Conservation (phyloP, 2,888 invertebrate genomes). For the Hypolimnas misippus region DNA sequence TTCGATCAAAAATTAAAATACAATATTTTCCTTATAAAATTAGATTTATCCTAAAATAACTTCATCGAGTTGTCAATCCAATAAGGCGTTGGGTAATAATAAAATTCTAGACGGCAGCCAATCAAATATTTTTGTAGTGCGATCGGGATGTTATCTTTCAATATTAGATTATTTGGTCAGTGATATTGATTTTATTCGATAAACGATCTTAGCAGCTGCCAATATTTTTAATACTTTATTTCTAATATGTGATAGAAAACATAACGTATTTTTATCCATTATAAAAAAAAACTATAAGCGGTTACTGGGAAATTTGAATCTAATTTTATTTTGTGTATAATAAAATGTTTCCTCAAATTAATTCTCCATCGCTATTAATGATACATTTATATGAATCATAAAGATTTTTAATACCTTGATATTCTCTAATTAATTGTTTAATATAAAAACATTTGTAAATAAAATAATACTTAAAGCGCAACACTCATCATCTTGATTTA, state of each 20-base stretch:
- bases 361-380: too few species aligned
- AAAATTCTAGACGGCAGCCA: slow-evolving; percentile 45
- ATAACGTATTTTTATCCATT: too few species aligned
- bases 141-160: slow-evolving; percentile 69
- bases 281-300: too few species aligned
- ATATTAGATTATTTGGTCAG: slow-evolving; percentile 52
- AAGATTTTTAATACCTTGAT: too few species aligned
- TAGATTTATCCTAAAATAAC: slow-evolving; percentile 1
- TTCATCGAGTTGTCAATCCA: background rate
- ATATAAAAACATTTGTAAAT: background rate
- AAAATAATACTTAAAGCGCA: slow-evolving; percentile 52
- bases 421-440: too few species aligned
- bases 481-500: slow-evolving; percentile 15
- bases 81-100: background rate
- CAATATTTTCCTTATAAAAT: background rate
- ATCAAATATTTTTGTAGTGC: slow-evolving; percentile 70
- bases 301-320: too few species aligned
- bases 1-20: background rate
- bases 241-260: too few species aligned
- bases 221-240: background rate
- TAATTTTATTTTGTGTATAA: too few species aligned
- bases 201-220: background rate
- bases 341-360: too few species aligned
- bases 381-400: too few species aligned
- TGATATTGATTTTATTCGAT: slow-evolving; percentile 6